These are phyloP conservation scores for Threskiornis aethiopicus DNA, from an alignment of 2,797 vertebrate genomes.

Conservation along the genomic window DNA sequence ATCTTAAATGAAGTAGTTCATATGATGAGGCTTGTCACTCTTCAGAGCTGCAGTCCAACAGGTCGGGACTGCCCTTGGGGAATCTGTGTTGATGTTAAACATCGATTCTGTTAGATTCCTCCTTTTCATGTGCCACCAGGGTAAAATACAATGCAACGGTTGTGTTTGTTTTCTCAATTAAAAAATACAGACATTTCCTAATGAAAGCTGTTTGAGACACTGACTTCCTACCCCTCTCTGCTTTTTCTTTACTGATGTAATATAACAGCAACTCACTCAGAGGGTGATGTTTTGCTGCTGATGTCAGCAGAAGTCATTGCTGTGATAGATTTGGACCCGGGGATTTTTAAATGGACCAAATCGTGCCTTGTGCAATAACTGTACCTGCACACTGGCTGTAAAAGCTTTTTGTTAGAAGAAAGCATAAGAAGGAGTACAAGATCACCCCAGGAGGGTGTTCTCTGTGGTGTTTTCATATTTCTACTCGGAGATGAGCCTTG, in stretches of 20 bases:
- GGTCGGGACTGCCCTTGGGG: background rate
- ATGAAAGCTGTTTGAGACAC: background rate
- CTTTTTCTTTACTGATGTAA: background rate
- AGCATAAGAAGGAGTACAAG: background rate
- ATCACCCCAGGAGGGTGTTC: background rate
- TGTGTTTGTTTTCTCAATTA: background rate
- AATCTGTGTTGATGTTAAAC: background rate
- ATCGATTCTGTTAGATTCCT: background rate
- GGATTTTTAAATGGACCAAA: background rate
- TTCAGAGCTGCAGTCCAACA: background rate
- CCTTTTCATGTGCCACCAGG: background rate
- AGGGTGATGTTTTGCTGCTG: background rate
- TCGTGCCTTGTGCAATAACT: background rate
- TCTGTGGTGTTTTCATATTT: background rate
- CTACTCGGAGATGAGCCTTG: background rate
- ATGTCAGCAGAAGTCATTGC: background rate
- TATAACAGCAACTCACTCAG: background rate
- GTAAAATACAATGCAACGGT: background rate
- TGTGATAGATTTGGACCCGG: background rate
- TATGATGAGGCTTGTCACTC: background rate
- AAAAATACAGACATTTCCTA: background rate
- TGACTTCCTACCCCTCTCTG: background rate
- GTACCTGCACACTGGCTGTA: background rate
- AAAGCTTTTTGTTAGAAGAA: background rate
- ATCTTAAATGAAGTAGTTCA: background rate